These are phyloP conservation scores for Caenorhabditis latens DNA, from an alignment of 1,140 invertebrate genomes.

Conservation along the genomic window DNA sequence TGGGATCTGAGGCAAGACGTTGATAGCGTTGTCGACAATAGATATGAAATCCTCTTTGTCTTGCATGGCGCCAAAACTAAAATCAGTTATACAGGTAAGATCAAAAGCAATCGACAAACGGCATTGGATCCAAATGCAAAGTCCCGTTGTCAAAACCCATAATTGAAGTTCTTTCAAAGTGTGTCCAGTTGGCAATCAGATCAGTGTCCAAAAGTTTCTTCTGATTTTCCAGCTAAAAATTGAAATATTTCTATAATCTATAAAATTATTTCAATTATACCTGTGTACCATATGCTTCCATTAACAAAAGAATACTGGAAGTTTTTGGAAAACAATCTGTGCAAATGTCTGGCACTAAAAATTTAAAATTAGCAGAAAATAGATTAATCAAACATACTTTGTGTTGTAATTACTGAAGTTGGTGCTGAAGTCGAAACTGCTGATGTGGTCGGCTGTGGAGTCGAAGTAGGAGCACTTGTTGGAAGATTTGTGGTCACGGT, in stretches of 20 bases:
- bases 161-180: slow-evolving; percentile 37
- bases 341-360: neutral
- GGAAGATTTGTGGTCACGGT: neutral
- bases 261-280: neutral
- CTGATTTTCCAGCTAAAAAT: slow-evolving; percentile 38
- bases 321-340: slow-evolving; percentile 44
- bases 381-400: neutral
- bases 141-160: neutral
- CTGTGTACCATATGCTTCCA: neutral
- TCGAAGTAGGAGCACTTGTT: neutral
- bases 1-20: neutral
- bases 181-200: slow-evolving; percentile 29
- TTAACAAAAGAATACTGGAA: slow-evolving; percentile 14
- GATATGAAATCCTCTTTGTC: neutral
- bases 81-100: neutral
- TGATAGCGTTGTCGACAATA: neutral
- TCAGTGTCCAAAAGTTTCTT: neutral
- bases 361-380: neutral
- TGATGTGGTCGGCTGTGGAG: neutral
- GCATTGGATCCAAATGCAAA: neutral
- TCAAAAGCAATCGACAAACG: neutral
- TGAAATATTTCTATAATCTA: neutral
- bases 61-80: neutral
- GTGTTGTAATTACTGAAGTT: neutral
- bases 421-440: neutral